Evolutionary conservation across 2,797 vertebrate species (phyloP), one percentile per base, ranked within the genome.

Genomic region (Anabas testudineus): DNA sequence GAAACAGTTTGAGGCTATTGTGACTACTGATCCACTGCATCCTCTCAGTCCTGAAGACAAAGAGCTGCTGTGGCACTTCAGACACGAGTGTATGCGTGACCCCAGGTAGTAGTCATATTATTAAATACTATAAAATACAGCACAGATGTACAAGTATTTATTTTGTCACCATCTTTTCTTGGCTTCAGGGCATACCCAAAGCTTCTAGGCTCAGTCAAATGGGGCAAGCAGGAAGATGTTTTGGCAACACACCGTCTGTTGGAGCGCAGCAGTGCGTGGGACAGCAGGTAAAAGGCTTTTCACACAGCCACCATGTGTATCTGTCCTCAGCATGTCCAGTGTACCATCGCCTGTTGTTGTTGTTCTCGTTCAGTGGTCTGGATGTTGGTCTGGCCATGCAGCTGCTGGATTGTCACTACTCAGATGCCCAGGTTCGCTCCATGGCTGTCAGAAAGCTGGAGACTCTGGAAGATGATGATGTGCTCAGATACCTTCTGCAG

Each of bases 321-420:
- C 10, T 42, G 18, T 43, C 16, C 28, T 32, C 10, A 18, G 47
- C 5, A 1, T 32, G 9, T 1, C 32, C 43, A 7, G 3, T n/a
- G 12, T 55, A 7, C 5, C 55, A 10, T 41, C 28, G 56, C 41
- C 2, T 42, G 34, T 54, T 28, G 0, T 36, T 59, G 14, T 19
- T 1, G 19, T 34, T 71, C 12, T 42, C 7, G 7, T 28, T n/a
- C 66, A 93, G 97, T 13, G 88, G 93, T 70, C 93, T 98, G 83
- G 97, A 99, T 41, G 97, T 99, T 2, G 97, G 97, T 2, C 93
- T 99, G 73, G 97, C 96, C 6, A 96, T 99, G 96, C 98, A 99
- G 73, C 94, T 99, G 82, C 87, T 99, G 32, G 97, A 99, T 92
- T 99, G 98, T 80, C 96, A 98, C 86, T 99, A 97, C 87, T 98